Conservation (phyloP, 2,113 vertebrate species). For the Oryzias curvinotus region DNA sequence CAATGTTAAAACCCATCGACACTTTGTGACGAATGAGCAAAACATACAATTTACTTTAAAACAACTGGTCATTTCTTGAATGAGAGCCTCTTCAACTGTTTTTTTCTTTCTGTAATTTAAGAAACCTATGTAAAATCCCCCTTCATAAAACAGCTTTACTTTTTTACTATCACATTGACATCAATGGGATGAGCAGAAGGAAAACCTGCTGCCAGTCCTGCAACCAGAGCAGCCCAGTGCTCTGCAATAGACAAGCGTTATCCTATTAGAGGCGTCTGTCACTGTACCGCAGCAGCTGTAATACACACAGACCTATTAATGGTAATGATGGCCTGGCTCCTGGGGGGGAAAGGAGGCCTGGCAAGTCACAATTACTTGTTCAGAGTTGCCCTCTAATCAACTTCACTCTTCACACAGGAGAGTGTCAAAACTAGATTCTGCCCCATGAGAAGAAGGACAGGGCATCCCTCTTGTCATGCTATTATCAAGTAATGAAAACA, state of each 20-base stretch:
- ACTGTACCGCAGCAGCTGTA: conserved; percentile 33
- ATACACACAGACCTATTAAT: conserved; percentile 63
- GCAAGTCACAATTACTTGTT: conserved; percentile 61
- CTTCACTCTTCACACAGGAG: conserved; percentile 42
- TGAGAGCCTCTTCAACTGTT: not conserved
- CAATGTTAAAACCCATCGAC: no score
- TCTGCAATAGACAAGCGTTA: conserved; percentile 21
- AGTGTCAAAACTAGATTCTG: conserved; percentile 53
- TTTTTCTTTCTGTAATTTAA: not conserved
- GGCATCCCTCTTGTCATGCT: conserved; percentile 37
- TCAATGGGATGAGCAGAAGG: conserved; percentile 8
- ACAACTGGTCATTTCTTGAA: no score
- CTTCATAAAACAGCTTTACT: not conserved
- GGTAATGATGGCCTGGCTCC: conserved; percentile 55
- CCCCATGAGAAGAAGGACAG: conserved; percentile 29
- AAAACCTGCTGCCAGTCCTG: conserved; percentile 8
- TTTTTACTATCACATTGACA: not conserved
- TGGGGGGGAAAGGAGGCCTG: conserved; percentile 41
- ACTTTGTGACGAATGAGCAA: no score
- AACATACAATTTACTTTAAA: no score
- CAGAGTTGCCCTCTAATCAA: conserved; percentile 66
- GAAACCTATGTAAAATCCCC: not conserved
- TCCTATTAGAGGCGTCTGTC: conserved; percentile 56
- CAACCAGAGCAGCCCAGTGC: conserved; percentile 11
- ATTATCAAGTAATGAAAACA: conserved; percentile 59